Evolutionary conservation across 1,140 invertebrate species (phyloP), one percentile per base, ranked within the genome.

Genomic region (Rhopalosiphum maidis): DNA sequence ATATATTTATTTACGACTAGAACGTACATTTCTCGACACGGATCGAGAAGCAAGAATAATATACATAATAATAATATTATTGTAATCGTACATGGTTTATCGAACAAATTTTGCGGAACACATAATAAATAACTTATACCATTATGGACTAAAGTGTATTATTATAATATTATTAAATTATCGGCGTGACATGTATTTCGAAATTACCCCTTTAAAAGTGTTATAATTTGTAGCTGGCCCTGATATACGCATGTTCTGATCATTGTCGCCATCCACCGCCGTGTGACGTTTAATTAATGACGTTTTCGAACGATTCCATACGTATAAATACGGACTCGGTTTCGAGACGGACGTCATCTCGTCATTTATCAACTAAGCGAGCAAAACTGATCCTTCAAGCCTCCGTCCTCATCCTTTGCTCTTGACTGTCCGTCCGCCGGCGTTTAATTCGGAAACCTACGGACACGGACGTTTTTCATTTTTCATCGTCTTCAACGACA

Each of bases 251-350:
- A 37, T 41, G n/a, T 41, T 83, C n/a, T 41, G 82, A 41, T 83
- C 60, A 77, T 77, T n/a, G 30, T 77, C 60, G n/a, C 37, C 82
- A 11, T 83, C 82, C 82, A 23, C 37, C 35, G 5, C 35, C 5
- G 6, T 2, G 82, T 41, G 82, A 83, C 82, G 82, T 83, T 83
- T 83, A 83, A 83, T 83, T 41, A 83, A 83, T 83, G 82, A 83
- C 82, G 82, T 83, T 83, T 83, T 83, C 35, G 21, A 83, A 41
- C 37, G 82, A 37, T 83, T 83, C 18, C 60, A 6, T 35, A 77
- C 60, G n/a, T n/a, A 77, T n/a, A 77, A 77, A 77, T 77, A 18
- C 60, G 60, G 30, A 68, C 60, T 77, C 30, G 60, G n/a, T 35
- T 51, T 51, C 18, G 15, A 51, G 15, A 51, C 48, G 30, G 60